Base-by-base conservation (phyloP, 1,140 invertebrate species). In the Rhopalosiphum maidis region DNA sequence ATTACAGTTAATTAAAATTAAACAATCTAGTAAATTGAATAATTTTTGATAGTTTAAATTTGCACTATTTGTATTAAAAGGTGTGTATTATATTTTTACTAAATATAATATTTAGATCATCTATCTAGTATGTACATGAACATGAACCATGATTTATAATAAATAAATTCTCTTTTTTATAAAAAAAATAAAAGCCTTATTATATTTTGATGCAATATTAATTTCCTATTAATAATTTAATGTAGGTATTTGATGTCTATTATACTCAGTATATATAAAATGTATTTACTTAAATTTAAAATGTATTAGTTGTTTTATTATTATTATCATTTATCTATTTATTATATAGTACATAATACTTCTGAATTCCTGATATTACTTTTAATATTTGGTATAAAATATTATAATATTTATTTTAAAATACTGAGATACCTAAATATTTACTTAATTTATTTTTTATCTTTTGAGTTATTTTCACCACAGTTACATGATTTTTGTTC, bases 401-500 rank as follows among this genome's bases (percentile, higher is more conserved):
- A 77, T 35, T 18, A n/a, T 77, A 77, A n/a, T 77, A 77, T 77
- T 77, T 18, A 77, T n/a, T 77, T 77, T 77, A 77, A 77, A 77
- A 77, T 77, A 77, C 15, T 77, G 15, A n/a, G 60, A 4, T 77
- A 51, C 48, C 48, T 51, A 35, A 77, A 68, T n/a, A 68, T 68
- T 68, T n/a, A 1, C 30, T n/a, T n/a, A 6, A 77, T n/a, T n/a
- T n/a, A 77, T 77, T n/a, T 77, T 5, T 77, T n/a, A 18, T 77
- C 15, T n/a, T n/a, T 77, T n/a, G 30, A n/a, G 11, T 77, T n/a
- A 77, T 77, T n/a, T 77, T n/a, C 15, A 77, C 18, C 4, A 18
- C 9, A 68, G n/a, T 77, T n/a, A 77, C 11, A 85, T 87, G 15
- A n/a, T 46, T 86, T 46, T 90, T 90, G 11, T 94, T 93, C 94